Base-by-base conservation (phyloP, 92 coral and sea anemone species). In the Phenganax stokvisi region DNA sequence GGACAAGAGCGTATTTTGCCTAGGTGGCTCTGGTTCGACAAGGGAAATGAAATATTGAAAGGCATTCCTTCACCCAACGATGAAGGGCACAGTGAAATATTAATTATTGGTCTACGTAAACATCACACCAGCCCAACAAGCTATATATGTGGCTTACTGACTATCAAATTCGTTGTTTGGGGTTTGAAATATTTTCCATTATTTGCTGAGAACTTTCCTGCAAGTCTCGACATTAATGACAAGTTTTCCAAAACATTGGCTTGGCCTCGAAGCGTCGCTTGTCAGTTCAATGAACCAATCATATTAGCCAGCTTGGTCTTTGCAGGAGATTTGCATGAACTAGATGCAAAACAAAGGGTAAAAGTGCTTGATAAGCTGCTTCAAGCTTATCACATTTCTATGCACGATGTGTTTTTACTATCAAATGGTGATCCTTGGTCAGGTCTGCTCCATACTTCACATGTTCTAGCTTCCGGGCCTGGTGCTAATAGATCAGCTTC, bases 61-160 rank as follows among this genome's bases (percentile, higher is more conserved):
- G 99, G 99, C 16, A 89, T 96, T 51, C 97, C 97, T 27, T 90
- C 91, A 66, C 74, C 83, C 12, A 82, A 80, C 51, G 96, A 96
- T 27, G 69, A 72, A 57, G 99, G 99, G 25, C 84, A 80, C 11
- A 80, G 79, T 81, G 87, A 88, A 28, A 82, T 96, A 63, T 87
- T 96, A 25, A 86, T 96, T 25, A 92, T 96, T 13, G 98, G 97
- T n/a, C 56, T 94, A 72, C 75, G 87, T 31, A 85, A 70, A 64
- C 72, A 28, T 9, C 72, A 51, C 62, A 51, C 47, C 67, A 90
- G 88, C 28, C 79, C 81, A 13, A 69, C 66, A 3, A 91, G 96
- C 51, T 68, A 85, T 30, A 84, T 92, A 55, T 96, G 97, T 86
- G 99, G 97, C 8, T 90, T 91, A 66, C 84, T 57, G 69, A 85